These are phyloP conservation scores for Graphium colonna DNA, from an alignment of 2,888 invertebrate genomes.

Conservation along the genomic window DNA sequence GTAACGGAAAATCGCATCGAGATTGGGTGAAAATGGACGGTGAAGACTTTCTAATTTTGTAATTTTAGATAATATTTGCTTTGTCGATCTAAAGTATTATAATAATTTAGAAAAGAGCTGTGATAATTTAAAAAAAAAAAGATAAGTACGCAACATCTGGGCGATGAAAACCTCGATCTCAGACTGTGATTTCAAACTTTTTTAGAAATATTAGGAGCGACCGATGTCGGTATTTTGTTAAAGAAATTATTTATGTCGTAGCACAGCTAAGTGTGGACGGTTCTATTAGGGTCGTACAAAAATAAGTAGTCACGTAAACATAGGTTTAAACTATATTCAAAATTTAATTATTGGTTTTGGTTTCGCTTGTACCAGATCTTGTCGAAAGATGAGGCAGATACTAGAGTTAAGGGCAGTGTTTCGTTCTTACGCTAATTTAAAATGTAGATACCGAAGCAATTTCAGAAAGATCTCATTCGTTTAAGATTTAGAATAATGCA, in stretches of 20 bases:
- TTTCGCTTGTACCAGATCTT: conserved; percentile 6
- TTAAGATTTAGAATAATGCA: conserved; percentile 34
- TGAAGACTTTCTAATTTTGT: neutral
- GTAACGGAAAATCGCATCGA: neutral
- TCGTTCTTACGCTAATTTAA: conserved; percentile 20
- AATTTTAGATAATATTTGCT: conserved; percentile 27
- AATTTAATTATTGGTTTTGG: conserved; percentile 24
- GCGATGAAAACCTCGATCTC: conserved; percentile 65
- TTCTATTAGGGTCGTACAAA: conserved; percentile 1
- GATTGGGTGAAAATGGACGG: conserved; percentile 7
- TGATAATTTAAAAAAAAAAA: conserved; percentile 57
- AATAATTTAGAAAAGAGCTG: conserved; percentile 72
- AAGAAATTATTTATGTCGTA: conserved; percentile 25
- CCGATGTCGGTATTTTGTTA: conserved; percentile 34
- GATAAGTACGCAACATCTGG: conserved; percentile 69
- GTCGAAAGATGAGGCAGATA: too few relatives aligned
- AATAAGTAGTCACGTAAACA: conserved; percentile 7
- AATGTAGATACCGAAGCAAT: conserved; percentile 31
- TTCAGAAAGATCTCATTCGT: conserved; percentile 56
- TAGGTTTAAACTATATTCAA: conserved; percentile 18
- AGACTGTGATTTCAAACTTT: conserved; percentile 57
- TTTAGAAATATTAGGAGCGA: conserved; percentile 32
- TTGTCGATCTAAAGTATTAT: conserved; percentile 66
- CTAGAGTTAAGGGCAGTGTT: too few relatives aligned
- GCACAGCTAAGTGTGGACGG: conserved; percentile 9